These are phyloP conservation scores for Abramis brama DNA, from an alignment of 2,113 vertebrate species.

Conservation along the genomic window DNA sequence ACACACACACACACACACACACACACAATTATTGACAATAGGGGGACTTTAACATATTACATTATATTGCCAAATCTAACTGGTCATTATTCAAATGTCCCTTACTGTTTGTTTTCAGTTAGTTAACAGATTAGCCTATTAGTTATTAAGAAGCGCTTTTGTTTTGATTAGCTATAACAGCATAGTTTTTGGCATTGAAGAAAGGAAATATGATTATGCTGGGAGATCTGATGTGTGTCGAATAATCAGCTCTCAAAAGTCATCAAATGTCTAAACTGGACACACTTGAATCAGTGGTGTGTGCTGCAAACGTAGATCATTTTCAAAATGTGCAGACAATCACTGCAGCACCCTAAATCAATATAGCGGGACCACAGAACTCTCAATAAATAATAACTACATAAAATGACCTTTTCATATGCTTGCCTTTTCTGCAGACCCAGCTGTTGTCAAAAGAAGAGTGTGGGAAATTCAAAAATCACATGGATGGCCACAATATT, in stretches of 20 bases:
- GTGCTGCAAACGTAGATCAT: neutral
- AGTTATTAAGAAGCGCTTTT: neutral
- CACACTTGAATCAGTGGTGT: neutral
- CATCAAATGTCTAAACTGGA: conserved; percentile 4
- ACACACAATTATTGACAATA: too few relatives aligned
- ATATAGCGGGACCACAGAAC: neutral
- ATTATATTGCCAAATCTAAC: neutral
- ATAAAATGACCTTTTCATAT: conserved; percentile 19
- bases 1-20: too few relatives aligned
- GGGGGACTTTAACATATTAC: neutral
- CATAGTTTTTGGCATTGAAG: neutral
- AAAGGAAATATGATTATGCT: neutral
- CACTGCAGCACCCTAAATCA: neutral
- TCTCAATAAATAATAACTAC: conserved; percentile 6
- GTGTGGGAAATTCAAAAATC: conserved; percentile 14
- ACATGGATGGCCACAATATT: neutral
- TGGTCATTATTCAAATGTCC: neutral
- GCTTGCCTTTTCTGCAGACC: neutral
- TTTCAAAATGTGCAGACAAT: conserved; percentile 13
- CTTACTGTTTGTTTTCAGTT: neutral
- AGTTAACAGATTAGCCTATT: neutral
- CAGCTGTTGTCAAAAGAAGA: neutral
- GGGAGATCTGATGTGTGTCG: neutral
- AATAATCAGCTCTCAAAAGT: neutral
- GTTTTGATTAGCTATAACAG: neutral